These are phyloP conservation scores for Ivindomyrus marchei DNA, from an alignment of 2,113 vertebrate species.

Conservation along the genomic window DNA sequence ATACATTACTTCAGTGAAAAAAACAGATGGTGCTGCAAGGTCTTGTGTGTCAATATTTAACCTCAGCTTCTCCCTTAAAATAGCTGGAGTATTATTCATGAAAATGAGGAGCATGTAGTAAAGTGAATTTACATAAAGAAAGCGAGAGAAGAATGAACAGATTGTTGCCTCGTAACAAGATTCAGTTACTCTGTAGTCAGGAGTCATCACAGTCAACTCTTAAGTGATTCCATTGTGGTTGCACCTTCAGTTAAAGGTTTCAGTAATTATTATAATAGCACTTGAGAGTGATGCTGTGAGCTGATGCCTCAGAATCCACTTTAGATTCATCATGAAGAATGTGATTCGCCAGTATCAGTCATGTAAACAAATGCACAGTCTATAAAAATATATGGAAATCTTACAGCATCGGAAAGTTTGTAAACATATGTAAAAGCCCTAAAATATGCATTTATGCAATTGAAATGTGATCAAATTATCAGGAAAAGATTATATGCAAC, in stretches of 20 bases:
- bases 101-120: neutral
- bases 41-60: constrained; percentile 9
- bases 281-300: neutral
- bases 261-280: neutral
- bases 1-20: neutral
- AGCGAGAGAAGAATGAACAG: neutral
- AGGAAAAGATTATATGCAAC: neutral
- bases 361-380: neutral
- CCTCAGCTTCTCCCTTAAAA: neutral
- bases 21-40: neutral
- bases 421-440: neutral
- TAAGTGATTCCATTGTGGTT: neutral
- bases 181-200: neutral
- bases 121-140: neutral
- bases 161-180: neutral
- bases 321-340: neutral
- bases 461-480: neutral
- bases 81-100: neutral
- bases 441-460: neutral
- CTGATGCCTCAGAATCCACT: neutral
- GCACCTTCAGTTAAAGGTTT: neutral
- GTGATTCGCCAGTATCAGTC: neutral
- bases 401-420: neutral
- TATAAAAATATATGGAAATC: neutral
- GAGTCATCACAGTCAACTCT: neutral